These are phyloP conservation scores for Diorhabda elongata DNA, from an alignment of 1,140 invertebrate species.

Conservation along the genomic window DNA sequence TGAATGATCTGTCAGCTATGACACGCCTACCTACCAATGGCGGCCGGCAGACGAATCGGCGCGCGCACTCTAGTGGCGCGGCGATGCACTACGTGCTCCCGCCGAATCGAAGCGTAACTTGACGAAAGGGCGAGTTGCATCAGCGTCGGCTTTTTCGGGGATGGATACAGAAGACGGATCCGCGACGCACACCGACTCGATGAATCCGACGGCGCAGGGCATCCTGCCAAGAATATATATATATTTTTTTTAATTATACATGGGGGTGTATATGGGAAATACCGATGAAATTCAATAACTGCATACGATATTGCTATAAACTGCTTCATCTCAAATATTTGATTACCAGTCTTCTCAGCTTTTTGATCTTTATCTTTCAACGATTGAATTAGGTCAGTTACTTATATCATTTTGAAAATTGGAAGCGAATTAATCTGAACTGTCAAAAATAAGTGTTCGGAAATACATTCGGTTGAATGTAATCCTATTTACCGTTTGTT, in stretches of 20 bases:
- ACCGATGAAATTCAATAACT: constrained; percentile 2
- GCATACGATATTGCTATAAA: background rate
- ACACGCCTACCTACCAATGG: constrained; percentile 44
- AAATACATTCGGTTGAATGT: no score
- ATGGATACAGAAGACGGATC: background rate
- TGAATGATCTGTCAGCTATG: constrained; percentile 47
- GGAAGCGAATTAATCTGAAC: no score
- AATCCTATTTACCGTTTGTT: no score
- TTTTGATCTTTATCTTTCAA: background rate
- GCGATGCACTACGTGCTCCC: constrained; percentile 26
- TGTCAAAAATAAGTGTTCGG: no score
- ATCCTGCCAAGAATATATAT: background rate
- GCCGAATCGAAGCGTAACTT: constrained; percentile 23
- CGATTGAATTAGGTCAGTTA: background rate
- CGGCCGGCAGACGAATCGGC: constrained; percentile 30
- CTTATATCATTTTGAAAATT: no score
- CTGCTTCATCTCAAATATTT: background rate
- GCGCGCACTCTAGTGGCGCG: constrained; percentile 34
- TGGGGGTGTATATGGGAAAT: background rate
- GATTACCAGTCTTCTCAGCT: no score
- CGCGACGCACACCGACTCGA: background rate
- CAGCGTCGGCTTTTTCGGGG: constrained; percentile 16
- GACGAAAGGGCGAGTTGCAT: constrained; percentile 16
- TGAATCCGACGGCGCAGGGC: background rate
- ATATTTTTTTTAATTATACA: background rate